A percentile compares a stretch with the other conserved stretches of the same genome.
Evolutionary conservation across 1,140 invertebrate species (phyloP).

Genomic region (Zaprionus inermis): DNA sequence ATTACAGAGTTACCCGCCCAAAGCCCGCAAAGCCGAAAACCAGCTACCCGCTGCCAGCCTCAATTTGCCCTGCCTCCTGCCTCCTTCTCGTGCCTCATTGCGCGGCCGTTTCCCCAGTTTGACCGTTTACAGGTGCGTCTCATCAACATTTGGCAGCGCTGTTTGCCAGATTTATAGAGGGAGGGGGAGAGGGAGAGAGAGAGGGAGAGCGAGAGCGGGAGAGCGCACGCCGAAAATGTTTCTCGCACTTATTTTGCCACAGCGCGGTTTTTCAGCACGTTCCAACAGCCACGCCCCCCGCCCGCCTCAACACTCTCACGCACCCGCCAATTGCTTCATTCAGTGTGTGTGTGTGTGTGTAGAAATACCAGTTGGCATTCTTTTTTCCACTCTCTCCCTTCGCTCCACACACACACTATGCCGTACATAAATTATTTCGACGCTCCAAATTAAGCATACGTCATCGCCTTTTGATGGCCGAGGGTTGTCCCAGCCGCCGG

Average conservation of each 20-base stretch:
- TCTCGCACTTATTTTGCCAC: slow-evolving; percentile 48
- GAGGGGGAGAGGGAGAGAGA: too few species aligned
- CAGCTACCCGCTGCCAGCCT: background rate
- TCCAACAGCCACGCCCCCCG: slow-evolving; percentile 8
- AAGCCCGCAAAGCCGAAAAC: slow-evolving; percentile 10
- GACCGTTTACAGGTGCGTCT: slow-evolving; percentile 22
- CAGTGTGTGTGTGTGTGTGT: slow-evolving; percentile 28
- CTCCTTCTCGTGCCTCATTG: background rate
- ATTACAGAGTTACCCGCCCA: slow-evolving; percentile 23
- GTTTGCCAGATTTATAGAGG: slow-evolving; percentile 23
- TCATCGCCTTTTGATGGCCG: slow-evolving; percentile 74
- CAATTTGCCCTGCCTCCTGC: background rate
- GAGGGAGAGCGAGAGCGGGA: too few species aligned
- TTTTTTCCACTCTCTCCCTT: slow-evolving; percentile 17
- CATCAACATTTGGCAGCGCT: slow-evolving; percentile 14
- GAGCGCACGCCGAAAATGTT: slow-evolving; percentile 25
- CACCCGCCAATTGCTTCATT: slow-evolving; percentile 5
- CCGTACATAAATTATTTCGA: slow-evolving; percentile 70
- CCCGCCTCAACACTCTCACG: slow-evolving; percentile 5
- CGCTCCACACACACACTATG: slow-evolving; percentile 5
- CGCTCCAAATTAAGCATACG: slow-evolving; percentile 76
- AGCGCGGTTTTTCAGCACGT: slow-evolving; percentile 73
- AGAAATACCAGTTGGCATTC: slow-evolving; percentile 50
- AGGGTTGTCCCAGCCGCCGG: slow-evolving; percentile 26
- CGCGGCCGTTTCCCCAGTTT: background rate